A percentile compares a stretch with the other conserved stretches of the same genome.
Conservation (phyloP, 2,888 invertebrate species). For the Polyommatus iphigenia region DNA sequence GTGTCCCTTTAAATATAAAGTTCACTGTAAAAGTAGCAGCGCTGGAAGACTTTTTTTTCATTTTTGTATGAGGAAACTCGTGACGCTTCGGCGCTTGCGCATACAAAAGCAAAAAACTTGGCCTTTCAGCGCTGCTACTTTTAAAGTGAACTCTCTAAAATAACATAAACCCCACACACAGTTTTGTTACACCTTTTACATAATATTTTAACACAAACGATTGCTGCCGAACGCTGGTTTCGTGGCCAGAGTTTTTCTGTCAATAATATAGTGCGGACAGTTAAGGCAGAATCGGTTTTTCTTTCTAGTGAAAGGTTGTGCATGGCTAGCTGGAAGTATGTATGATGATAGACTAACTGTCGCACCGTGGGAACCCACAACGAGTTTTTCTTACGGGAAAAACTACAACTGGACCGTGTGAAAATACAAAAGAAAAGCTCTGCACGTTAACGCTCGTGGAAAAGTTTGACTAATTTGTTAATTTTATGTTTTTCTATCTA, state of each 20-base stretch:
- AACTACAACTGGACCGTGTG: slow-evolving; percentile 36
- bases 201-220: neutral
- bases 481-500: neutral
- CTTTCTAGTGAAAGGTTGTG: slow-evolving; percentile 74
- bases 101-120: too few relatives aligned
- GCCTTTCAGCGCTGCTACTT: too few relatives aligned
- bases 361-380: slow-evolving; percentile 49
- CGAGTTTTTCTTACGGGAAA: slow-evolving; percentile 53
- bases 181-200: too few relatives aligned
- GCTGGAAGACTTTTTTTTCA: too few relatives aligned
- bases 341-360: slow-evolving; percentile 65
- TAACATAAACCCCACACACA: too few relatives aligned
- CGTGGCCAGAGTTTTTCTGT: slow-evolving; percentile 68
- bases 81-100: too few relatives aligned
- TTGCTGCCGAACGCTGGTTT: slow-evolving; percentile 37
- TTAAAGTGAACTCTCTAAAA: too few relatives aligned
- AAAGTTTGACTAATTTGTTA: neutral
- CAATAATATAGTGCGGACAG: slow-evolving; percentile 67
- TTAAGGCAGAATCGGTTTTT: slow-evolving; percentile 76
- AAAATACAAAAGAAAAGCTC: slow-evolving; percentile 35
- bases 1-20: too few relatives aligned
- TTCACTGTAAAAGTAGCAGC: too few relatives aligned
- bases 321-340: slow-evolving; percentile 65
- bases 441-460: neutral
- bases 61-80: too few relatives aligned